A percentile compares a stretch with the other conserved stretches of the same genome.
phyloP scores from a whole-genome alignment of 2,113 vertebrate genomes.

The Macaca fascicularis region T2T-MFA8v1.1 NC_088384.1:4372001-4372500 shows the following conservation, averaged over 20 bases:
- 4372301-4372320: neutral
- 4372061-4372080: fast-evolving
- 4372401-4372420: neutral
- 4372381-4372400: neutral
- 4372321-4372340: fast-evolving
- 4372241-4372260: neutral
- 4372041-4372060: neutral
- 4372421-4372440: no score
- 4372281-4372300: neutral
- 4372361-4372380: fast-evolving
- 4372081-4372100: neutral
- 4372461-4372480: neutral
- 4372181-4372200: neutral
- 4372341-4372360: fast-evolving
- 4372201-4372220: constrained; percentile 26
- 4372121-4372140: fast-evolving
- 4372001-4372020: neutral
- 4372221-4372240: neutral
- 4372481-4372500: no score
- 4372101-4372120: neutral
- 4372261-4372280: fast-evolving
- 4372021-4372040: neutral
- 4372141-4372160: fast-evolving
- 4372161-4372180: neutral
- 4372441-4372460: no score